Evolutionary conservation across 2,797 vertebrate genomes (phyloP).

Genomic region (Gambusia yucatana): DNA sequence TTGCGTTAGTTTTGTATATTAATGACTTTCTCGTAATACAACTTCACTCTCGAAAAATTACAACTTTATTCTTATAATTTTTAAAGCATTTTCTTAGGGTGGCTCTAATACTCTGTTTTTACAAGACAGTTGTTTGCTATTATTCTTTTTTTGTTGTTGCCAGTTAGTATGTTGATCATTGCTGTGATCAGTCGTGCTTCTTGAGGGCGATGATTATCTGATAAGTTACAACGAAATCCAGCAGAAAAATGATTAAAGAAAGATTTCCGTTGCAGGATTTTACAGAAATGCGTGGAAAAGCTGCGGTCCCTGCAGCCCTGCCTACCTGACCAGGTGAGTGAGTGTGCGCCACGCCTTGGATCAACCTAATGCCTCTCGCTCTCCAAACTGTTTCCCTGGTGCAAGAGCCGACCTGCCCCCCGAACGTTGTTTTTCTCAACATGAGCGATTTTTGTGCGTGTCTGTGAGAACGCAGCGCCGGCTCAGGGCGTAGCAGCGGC

Average conservation of each 20-base stretch:
- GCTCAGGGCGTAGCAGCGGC: conserved; percentile 58
- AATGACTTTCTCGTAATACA: too few species aligned
- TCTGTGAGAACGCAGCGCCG: conserved; percentile 33
- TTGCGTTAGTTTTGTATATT: neutral
- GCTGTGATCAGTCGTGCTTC: neutral
- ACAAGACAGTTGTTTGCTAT: neutral
- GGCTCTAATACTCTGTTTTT: neutral
- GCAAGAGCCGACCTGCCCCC: conserved; percentile 86
- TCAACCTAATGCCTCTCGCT: conserved; percentile 85
- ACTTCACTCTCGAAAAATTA: too few species aligned
- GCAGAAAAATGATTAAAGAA: neutral
- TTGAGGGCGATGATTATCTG: neutral
- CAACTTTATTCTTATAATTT: too few species aligned
- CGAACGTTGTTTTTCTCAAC: conserved; percentile 70
- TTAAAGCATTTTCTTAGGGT: too few species aligned
- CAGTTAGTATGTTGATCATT: neutral
- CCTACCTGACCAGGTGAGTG: conserved; percentile 87
- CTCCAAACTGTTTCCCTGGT: conserved; percentile 88
- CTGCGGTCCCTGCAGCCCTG: conserved; percentile 64
- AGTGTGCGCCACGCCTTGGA: conserved; percentile 93
- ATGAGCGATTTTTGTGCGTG: conserved; percentile 27
- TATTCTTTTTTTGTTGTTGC: neutral
- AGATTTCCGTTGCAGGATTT: neutral
- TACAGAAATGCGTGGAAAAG: neutral
- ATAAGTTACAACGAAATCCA: neutral